Evolutionary conservation across 2,113 vertebrate genomes (phyloP).

Genomic region (Eretmochelys imbricata): DNA sequence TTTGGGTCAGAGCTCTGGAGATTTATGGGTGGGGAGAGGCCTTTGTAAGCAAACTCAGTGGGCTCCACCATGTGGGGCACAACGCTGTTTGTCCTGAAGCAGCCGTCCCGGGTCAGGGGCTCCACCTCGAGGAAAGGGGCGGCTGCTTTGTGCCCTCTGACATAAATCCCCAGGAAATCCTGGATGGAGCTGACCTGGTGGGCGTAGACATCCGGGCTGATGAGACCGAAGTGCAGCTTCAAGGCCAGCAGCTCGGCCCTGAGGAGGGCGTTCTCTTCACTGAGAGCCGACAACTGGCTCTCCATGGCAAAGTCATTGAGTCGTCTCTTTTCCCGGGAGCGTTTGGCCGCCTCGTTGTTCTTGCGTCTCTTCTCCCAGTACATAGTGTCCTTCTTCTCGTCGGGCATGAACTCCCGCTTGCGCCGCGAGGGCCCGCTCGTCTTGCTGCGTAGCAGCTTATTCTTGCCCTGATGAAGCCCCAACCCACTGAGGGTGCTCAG

Average conservation of each 20-base stretch:
- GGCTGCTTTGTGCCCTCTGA: slow-evolving; percentile 31
- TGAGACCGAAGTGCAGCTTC: slow-evolving; percentile 82
- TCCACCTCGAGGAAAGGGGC: background rate
- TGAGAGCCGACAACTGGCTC: slow-evolving; percentile 80
- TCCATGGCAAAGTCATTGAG: slow-evolving; percentile 87
- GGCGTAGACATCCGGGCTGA: slow-evolving; percentile 34
- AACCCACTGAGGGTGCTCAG: background rate
- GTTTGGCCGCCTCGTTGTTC: slow-evolving; percentile 92
- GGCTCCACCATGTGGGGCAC: background rate
- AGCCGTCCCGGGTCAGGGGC: slow-evolving; percentile 44
- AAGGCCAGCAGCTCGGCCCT: slow-evolving; percentile 85
- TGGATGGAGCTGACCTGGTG: slow-evolving; percentile 5
- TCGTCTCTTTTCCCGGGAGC: slow-evolving; percentile 89
- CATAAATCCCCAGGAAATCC: slow-evolving; percentile 48
- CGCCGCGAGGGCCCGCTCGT: slow-evolving; percentile 58
- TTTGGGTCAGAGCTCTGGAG: background rate
- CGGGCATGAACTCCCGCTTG: slow-evolving; percentile 90
- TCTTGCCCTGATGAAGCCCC: background rate
- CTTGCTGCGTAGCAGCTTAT: background rate
- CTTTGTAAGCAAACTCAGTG: background rate
- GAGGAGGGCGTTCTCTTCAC: slow-evolving; percentile 86
- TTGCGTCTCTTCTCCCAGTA: slow-evolving; percentile 95
- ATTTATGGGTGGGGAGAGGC: background rate
- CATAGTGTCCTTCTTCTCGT: slow-evolving; percentile 88
- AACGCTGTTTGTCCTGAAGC: slow-evolving; percentile 30